A percentile compares a stretch with the other conserved stretches of the same genome.
phyloP scores from a whole-genome alignment of 1,140 invertebrate genomes.

The Calliphora vicina region DNA sequence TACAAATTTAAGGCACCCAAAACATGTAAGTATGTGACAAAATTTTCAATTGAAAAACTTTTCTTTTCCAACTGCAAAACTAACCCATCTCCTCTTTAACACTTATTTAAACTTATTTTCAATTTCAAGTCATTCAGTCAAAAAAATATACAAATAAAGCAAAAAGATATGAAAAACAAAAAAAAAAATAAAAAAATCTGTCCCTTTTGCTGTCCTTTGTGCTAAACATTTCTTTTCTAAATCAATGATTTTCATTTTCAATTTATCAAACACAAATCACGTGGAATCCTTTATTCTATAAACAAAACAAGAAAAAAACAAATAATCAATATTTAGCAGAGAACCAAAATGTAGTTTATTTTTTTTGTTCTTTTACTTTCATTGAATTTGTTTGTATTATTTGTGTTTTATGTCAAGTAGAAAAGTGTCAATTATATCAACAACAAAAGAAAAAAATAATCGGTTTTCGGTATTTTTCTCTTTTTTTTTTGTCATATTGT shows the following conservation, averaged over 20 bases:
- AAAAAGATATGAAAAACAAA: too few species aligned
- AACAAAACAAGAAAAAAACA: too few species aligned
- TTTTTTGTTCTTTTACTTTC: background rate
- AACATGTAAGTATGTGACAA: too few species aligned
- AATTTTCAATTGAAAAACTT: too few species aligned
- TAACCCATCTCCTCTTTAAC: too few species aligned
- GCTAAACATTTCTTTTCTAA: background rate
- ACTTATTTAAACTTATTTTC: background rate
- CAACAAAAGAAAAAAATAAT: background rate
- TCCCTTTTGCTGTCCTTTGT: background rate
- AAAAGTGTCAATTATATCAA: slow-evolving; percentile 29
- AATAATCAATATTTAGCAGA: slow-evolving; percentile 13
- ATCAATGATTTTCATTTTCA: slow-evolving; percentile 2
- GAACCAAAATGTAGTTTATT: background rate
- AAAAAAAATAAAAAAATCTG: background rate
- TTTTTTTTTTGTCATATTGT: slow-evolving; percentile 19
- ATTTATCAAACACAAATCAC: slow-evolving; percentile 7
- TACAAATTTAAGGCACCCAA: too few species aligned
- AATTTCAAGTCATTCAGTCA: background rate
- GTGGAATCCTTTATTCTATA: background rate
- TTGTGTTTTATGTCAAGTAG: background rate
- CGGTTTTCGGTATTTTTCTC: background rate
- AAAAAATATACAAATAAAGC: too few species aligned
- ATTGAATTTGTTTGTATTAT: background rate
- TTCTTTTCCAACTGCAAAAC: too few species aligned